A percentile compares a stretch with the other conserved stretches of the same genome.
Conservation (phyloP, 1,140 invertebrate species). For the Bemisia tabaci region DNA sequence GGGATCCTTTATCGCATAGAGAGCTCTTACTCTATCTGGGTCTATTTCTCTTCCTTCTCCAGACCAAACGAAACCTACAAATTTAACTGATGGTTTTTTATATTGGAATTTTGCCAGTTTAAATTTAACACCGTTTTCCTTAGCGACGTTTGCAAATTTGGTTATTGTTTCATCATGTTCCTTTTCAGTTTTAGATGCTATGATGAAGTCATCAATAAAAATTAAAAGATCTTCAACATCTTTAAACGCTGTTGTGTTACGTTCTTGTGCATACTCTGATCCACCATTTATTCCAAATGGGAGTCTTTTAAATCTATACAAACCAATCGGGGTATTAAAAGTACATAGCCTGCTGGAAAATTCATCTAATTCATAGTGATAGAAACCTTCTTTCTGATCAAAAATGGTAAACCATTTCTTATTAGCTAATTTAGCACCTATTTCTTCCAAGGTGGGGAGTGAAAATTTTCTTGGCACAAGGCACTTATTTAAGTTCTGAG, state of each 20-base stretch:
- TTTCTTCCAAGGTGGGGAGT: slow-evolving; percentile 18
- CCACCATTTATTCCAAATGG: slow-evolving; percentile 26
- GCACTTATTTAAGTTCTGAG: slow-evolving; percentile 16
- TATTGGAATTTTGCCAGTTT: slow-evolving; percentile 27
- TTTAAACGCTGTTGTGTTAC: slow-evolving; percentile 20
- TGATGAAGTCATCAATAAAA: slow-evolving; percentile 17
- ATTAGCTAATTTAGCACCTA: slow-evolving; percentile 11
- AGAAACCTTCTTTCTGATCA: slow-evolving; percentile 19
- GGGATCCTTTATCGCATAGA: slow-evolving; percentile 25
- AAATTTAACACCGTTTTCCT: slow-evolving; percentile 23
- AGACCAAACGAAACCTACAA: slow-evolving; percentile 28
- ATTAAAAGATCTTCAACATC: slow-evolving; percentile 25
- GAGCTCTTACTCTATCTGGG: slow-evolving; percentile 27
- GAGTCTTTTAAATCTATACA: slow-evolving; percentile 24
- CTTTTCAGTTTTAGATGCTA: slow-evolving; percentile 3
- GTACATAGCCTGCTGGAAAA: slow-evolving; percentile 2
- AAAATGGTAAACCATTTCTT: slow-evolving; percentile 14
- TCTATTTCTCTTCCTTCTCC: slow-evolving; percentile 25
- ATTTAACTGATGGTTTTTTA: slow-evolving; percentile 18
- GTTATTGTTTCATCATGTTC: slow-evolving; percentile 12
- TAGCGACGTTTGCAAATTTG: slow-evolving; percentile 11
- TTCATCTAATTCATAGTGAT: slow-evolving; percentile 15
- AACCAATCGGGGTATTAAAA: slow-evolving; percentile 21
- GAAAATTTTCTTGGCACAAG: slow-evolving; percentile 3
- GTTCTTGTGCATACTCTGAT: slow-evolving; percentile 27